A percentile compares a stretch with the other conserved stretches of the same genome.
Evolutionary conservation across 1,140 invertebrate genomes (phyloP).

Genomic region (Nephila pilipes): DNA sequence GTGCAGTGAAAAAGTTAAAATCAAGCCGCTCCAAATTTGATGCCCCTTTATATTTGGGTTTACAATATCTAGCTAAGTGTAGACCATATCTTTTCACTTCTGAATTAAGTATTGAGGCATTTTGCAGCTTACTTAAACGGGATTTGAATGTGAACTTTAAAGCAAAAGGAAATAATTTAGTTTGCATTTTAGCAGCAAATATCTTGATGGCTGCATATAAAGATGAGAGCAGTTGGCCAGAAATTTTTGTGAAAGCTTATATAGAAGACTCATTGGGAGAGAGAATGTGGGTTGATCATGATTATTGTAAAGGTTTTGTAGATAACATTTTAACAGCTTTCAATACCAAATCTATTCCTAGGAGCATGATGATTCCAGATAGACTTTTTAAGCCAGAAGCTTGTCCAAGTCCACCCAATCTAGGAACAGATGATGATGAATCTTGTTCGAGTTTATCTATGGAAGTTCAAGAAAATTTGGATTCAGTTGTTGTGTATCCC

Average conservation of each 20-base stretch:
- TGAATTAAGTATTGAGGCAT: conserved; percentile 89
- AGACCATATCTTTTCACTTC: conserved; percentile 85
- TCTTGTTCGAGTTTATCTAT: conserved; percentile 73
- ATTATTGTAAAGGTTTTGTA: conserved; percentile 94
- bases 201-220: conserved; percentile 90
- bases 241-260: conserved; percentile 86
- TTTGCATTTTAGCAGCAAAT: conserved; percentile 93
- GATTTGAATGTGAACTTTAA: conserved; percentile 90
- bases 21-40: conserved; percentile 88
- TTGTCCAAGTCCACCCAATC: conserved; percentile 78
- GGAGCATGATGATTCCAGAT: conserved; percentile 82
- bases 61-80: conserved; percentile 92
- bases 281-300: conserved; percentile 94
- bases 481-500: conserved; percentile 77
- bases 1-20: conserved; percentile 83
- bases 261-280: conserved; percentile 97
- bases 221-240: conserved; percentile 84
- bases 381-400: conserved; percentile 81
- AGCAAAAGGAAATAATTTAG: conserved; percentile 86
- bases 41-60: conserved; percentile 87
- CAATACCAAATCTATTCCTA: conserved; percentile 88
- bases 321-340: conserved; percentile 96
- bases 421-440: conserved; percentile 78
- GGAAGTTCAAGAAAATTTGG: conserved; percentile 71
- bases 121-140: conserved; percentile 90